phyloP scores from a whole-genome alignment of 2,113 vertebrate species.

The Embiotoca jacksoni region DNA sequence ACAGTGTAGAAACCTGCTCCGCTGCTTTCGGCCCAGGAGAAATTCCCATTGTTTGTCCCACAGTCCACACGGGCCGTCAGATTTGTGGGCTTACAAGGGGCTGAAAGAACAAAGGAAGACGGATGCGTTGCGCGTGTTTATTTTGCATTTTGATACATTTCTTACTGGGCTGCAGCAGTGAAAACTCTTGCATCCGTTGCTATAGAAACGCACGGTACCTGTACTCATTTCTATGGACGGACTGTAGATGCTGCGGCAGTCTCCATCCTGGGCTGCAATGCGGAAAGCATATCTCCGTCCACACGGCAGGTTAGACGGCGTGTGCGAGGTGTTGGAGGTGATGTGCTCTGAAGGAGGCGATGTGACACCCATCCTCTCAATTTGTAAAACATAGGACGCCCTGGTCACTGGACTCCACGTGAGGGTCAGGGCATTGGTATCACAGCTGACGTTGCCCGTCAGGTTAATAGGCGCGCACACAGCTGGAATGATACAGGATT shows the following conservation, averaged over 20 bases:
- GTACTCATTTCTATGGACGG: constrained; percentile 60
- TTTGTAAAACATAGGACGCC: constrained; percentile 54
- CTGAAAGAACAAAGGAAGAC: constrained; percentile 32
- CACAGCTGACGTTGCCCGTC: constrained; percentile 57
- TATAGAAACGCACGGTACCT: constrained; percentile 61
- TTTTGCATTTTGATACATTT: neutral
- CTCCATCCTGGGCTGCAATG: constrained; percentile 52
- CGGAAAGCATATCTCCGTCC: constrained; percentile 67
- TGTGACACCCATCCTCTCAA: constrained; percentile 7
- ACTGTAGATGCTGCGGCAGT: constrained; percentile 68
- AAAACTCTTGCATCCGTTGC: constrained; percentile 7
- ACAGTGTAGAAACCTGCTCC: constrained; percentile 67
- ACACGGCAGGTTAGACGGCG: constrained; percentile 60
- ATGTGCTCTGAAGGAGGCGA: constrained; percentile 10
- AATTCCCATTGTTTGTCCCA: constrained; percentile 65
- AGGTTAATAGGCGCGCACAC: constrained; percentile 69
- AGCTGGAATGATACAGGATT: constrained; percentile 47
- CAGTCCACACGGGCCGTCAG: constrained; percentile 72
- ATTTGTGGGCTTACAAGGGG: constrained; percentile 73
- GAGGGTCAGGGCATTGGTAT: constrained; percentile 56
- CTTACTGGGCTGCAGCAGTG: neutral
- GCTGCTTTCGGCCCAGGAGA: constrained; percentile 67
- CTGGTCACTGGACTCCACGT: constrained; percentile 59
- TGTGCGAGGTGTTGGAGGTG: constrained; percentile 43
- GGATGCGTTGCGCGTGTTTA: neutral